Percentiles rank a stretch among this genome's conserved stretches.
phyloP scores from a whole-genome alignment of 2,797 vertebrate species.

The Peromyscus attwateri region DNA sequence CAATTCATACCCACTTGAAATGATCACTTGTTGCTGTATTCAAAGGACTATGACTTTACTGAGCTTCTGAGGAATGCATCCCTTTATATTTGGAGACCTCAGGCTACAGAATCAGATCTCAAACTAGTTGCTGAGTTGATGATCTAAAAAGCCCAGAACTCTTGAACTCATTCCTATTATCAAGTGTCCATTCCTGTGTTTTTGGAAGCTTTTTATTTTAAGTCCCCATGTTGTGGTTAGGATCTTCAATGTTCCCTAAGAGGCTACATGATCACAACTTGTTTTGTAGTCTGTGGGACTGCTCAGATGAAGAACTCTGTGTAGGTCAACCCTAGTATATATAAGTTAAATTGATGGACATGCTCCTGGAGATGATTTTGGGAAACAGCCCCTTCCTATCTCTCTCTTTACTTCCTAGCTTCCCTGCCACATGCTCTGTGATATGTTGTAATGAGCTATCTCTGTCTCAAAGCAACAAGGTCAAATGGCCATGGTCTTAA shows the following conservation, averaged over 20 bases:
- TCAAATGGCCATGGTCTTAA: not conserved
- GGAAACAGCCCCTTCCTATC: fast-evolving
- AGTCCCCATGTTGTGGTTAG: not conserved
- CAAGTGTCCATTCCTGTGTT: not conserved
- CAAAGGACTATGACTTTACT: not conserved
- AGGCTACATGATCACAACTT: not conserved
- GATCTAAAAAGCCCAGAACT: not conserved
- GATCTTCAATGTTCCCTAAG: not conserved
- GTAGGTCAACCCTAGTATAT: fast-evolving
- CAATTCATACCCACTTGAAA: too few species aligned
- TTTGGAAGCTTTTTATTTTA: not conserved
- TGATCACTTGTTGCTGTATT: not conserved
- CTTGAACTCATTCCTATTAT: not conserved
- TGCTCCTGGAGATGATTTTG: too few species aligned
- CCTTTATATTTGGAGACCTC: not conserved
- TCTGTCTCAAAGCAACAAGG: not conserved
- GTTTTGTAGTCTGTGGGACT: not conserved
- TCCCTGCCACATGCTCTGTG: not conserved
- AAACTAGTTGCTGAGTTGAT: not conserved
- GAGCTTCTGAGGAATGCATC: not conserved
- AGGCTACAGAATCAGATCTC: not conserved
- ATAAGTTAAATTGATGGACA: not conserved
- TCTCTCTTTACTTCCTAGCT: not conserved
- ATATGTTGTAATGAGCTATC: not conserved
- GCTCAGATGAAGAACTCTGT: too few species aligned